Percentiles rank a stretch among this genome's conserved stretches.
phyloP scores from a whole-genome alignment of 2,113 vertebrate genomes.

The Bos javanicus region DNA sequence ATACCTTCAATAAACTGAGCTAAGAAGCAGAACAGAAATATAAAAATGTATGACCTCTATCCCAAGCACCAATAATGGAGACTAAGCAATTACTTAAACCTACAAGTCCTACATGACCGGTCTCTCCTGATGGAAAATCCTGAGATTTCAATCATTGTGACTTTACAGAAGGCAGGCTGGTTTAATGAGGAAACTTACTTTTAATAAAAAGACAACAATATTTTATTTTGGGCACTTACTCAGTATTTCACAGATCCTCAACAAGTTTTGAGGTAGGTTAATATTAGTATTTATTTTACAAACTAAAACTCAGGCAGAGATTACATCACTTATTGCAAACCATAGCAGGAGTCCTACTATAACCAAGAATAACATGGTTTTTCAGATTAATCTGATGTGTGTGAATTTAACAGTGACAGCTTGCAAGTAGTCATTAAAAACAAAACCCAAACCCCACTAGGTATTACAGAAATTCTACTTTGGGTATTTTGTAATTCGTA shows the following conservation, averaged over 20 bases:
- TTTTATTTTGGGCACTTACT: conserved; percentile 65
- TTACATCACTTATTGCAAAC: neutral
- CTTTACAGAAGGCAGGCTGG: conserved; percentile 68
- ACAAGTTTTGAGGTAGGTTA: conserved; percentile 71
- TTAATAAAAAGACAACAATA: conserved; percentile 45
- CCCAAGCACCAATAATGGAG: conserved; percentile 61
- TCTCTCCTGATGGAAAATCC: conserved; percentile 59
- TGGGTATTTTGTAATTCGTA: neutral
- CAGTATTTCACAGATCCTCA: conserved; percentile 70
- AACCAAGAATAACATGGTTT: neutral
- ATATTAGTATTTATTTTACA: conserved; percentile 47
- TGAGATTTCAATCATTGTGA: conserved; percentile 62
- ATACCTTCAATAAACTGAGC: conserved; percentile 5
- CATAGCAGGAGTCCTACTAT: neutral
- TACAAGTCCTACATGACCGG: conserved; percentile 20
- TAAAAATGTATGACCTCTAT: conserved; percentile 39
- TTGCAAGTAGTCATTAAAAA: neutral
- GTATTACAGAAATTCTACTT: neutral
- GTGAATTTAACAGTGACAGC: neutral
- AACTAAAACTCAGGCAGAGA: conserved; percentile 26
- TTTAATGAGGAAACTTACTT: conserved; percentile 58
- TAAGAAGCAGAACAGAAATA: conserved; percentile 33
- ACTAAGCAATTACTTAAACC: neutral
- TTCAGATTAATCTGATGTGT: neutral
- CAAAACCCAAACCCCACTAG: neutral